Conservation (phyloP, 2,113 vertebrate genomes). For the Trichechus manatus region DNA sequence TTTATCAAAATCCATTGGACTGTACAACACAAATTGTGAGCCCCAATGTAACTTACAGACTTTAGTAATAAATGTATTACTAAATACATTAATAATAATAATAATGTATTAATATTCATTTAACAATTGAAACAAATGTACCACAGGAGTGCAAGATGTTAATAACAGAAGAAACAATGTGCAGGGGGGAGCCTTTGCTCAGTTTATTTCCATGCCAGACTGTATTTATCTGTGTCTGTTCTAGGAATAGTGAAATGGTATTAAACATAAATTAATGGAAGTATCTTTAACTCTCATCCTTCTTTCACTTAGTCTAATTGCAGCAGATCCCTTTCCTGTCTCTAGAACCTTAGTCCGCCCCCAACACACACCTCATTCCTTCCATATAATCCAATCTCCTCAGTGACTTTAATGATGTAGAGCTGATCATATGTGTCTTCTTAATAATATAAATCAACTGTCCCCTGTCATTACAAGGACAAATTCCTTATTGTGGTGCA, state of each 20-base stretch:
- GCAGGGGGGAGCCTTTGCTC: conserved; percentile 53
- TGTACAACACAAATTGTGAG: not conserved
- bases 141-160: not conserved
- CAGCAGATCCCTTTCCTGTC: not conserved
- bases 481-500: not conserved
- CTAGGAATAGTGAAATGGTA: conserved; percentile 37
- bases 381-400: not conserved
- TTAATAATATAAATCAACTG: conserved; percentile 49
- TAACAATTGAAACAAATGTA: not conserved
- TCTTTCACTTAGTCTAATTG: conserved; percentile 35
- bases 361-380: not conserved
- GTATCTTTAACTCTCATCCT: conserved; percentile 1
- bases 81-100: too few species aligned
- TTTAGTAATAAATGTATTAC: not conserved
- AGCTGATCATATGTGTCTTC: conserved; percentile 43
- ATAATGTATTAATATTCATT: too few species aligned
- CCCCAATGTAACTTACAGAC: not conserved
- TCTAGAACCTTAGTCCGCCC: not conserved
- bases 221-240: conserved; percentile 71
- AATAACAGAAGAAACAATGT: not conserved
- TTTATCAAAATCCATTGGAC: not conserved
- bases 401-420: not conserved
- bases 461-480: not conserved
- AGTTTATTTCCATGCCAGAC: conserved; percentile 79
- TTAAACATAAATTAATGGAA: conserved; percentile 65